Conservation (phyloP, 2,797 vertebrate genomes). For the Parambassis ranga region DNA sequence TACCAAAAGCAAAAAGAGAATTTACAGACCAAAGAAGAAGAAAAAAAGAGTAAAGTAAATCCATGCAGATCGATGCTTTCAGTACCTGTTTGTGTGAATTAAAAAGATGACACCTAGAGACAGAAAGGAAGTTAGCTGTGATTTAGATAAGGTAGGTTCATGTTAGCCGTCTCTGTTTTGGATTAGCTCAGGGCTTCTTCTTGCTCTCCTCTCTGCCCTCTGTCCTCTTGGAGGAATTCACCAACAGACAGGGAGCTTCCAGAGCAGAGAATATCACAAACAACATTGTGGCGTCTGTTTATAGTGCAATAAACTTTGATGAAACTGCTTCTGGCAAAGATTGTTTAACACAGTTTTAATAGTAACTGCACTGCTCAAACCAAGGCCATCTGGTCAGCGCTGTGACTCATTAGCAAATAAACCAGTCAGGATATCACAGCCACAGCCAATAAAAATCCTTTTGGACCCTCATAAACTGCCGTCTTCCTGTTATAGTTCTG, state of each 20-base stretch:
- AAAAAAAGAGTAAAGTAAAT: background rate
- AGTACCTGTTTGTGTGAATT: slow-evolving; percentile 59
- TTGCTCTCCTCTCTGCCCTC: background rate
- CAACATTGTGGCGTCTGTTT: slow-evolving; percentile 41
- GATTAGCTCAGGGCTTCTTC: background rate
- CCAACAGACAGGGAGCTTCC: slow-evolving; percentile 14
- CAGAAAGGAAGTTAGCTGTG: slow-evolving; percentile 31
- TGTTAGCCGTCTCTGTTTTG: background rate
- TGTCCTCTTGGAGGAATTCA: background rate
- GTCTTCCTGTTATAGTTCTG: slow-evolving; percentile 28
- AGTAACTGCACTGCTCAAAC: slow-evolving; percentile 47
- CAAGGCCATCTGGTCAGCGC: slow-evolving; percentile 53
- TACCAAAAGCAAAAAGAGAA: background rate
- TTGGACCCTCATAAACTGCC: slow-evolving; percentile 35
- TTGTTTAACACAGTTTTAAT: slow-evolving; percentile 43
- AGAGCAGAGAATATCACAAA: slow-evolving; percentile 25
- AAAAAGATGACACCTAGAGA: slow-evolving; percentile 32
- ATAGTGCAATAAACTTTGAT: slow-evolving; percentile 55
- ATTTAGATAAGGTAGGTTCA: no score
- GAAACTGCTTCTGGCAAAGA: slow-evolving; percentile 51
- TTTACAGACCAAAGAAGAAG: background rate
- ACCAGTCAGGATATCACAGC: slow-evolving; percentile 35
- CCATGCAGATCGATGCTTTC: slow-evolving; percentile 13
- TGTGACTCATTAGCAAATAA: slow-evolving; percentile 58
- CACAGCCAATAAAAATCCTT: slow-evolving; percentile 24